A percentile compares a stretch with the other conserved stretches of the same genome.
Conservation (phyloP, 2,888 invertebrate species). For the Meiosimyza platycephala region DNA sequence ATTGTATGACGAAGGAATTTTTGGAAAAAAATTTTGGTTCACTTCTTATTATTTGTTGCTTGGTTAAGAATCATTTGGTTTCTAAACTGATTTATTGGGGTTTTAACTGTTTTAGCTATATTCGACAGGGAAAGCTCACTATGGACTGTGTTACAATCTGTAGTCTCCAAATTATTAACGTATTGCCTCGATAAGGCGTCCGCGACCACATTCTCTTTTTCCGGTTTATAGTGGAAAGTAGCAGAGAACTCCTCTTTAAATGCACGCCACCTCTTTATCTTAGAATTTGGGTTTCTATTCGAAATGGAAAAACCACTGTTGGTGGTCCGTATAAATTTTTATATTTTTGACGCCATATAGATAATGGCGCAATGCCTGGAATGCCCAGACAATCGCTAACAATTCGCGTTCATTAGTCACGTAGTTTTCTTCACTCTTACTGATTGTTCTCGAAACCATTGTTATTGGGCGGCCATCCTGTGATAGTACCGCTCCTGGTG, state of each 20-base stretch:
- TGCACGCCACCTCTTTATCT: conserved; percentile 35
- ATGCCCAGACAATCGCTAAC: conserved; percentile 35
- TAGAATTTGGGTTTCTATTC: conserved; percentile 41
- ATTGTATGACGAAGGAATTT: conserved; percentile 26
- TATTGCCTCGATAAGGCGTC: conserved; percentile 40
- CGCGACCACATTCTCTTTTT: conserved; percentile 42
- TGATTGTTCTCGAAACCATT: conserved; percentile 37
- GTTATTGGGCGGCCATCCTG: conserved; percentile 40
- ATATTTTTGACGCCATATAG: conserved; percentile 53
- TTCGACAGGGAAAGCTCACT: conserved; percentile 35
- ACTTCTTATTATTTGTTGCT: conserved; percentile 23
- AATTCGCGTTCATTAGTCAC: conserved; percentile 40
- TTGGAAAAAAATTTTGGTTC: conserved; percentile 30
- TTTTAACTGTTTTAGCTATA: conserved; percentile 32
- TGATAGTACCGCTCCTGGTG: neutral
- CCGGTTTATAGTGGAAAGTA: conserved; percentile 40
- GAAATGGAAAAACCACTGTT: conserved; percentile 43
- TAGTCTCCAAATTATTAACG: conserved; percentile 27
- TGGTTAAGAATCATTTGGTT: conserved; percentile 39
- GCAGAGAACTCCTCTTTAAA: conserved; percentile 41
- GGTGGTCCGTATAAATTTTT: conserved; percentile 42
- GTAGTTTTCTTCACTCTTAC: conserved; percentile 38
- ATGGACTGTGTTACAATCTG: conserved; percentile 16
- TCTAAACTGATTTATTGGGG: conserved; percentile 38
- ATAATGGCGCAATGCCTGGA: conserved; percentile 59